These are phyloP conservation scores for Pseudobourletiella spinata DNA, from an alignment of 1,140 invertebrate genomes.

Conservation along the genomic window DNA sequence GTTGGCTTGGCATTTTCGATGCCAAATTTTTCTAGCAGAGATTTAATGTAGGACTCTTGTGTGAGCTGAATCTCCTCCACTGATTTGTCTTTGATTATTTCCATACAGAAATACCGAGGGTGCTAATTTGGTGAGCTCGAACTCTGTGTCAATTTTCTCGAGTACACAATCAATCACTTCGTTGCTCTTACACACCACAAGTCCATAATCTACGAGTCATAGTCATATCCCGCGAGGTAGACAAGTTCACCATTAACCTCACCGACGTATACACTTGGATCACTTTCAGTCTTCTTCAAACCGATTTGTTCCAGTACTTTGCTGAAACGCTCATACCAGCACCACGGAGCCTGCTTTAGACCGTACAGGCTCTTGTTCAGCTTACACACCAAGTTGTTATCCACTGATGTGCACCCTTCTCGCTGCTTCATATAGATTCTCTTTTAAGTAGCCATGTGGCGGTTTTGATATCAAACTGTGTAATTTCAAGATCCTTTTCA, in stretches of 20 bases:
- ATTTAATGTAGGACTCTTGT: neutral
- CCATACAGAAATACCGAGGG: neutral
- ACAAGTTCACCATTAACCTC: slow-evolving; percentile 23
- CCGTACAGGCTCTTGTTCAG: slow-evolving; percentile 36
- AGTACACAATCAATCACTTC: slow-evolving; percentile 30
- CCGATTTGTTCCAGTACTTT: no score
- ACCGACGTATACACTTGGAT: no score
- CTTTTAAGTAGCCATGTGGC: slow-evolving; percentile 40
- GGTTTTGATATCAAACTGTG: slow-evolving; percentile 39
- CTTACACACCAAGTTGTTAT: no score
- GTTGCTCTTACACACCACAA: slow-evolving; percentile 29
- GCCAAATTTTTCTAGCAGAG: neutral
- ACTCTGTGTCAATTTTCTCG: slow-evolving; percentile 25
- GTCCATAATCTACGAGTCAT: slow-evolving; percentile 46
- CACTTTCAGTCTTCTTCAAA: no score
- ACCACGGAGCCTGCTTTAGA: no score
- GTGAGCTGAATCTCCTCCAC: neutral
- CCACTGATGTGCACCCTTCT: slow-evolving; percentile 1
- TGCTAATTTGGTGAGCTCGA: slow-evolving; percentile 33
- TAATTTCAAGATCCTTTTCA: neutral
- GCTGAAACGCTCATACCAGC: no score
- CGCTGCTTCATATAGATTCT: neutral
- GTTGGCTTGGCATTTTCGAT: neutral
- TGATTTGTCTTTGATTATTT: neutral
- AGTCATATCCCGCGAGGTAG: slow-evolving; percentile 41